A percentile compares a stretch with the other conserved stretches of the same genome.
Evolutionary conservation across 2,113 vertebrate species (phyloP).

Genomic region (Oncorhynchus tshawytscha): DNA sequence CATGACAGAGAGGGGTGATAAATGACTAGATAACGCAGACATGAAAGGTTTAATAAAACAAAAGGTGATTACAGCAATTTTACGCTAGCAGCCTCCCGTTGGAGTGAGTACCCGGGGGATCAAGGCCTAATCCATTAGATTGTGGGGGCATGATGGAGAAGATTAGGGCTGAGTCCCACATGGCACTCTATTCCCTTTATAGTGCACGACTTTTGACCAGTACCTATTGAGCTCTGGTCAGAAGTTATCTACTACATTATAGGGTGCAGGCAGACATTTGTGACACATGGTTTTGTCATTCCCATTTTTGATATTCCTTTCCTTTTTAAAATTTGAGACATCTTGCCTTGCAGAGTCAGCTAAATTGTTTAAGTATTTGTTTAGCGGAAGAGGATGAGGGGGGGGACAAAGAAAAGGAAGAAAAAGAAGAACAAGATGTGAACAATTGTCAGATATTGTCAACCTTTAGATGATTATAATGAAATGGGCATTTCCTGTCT

Average conservation of each 20-base stretch:
- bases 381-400: too few relatives aligned
- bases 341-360: conserved; percentile 47
- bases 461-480: too few relatives aligned
- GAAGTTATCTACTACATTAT: too few relatives aligned
- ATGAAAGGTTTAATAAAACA: conserved; percentile 61
- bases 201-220: too few relatives aligned
- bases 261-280: too few relatives aligned
- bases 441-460: too few relatives aligned
- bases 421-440: too few relatives aligned
- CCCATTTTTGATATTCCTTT: conserved; percentile 53
- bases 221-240: too few relatives aligned
- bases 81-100: conserved; percentile 53
- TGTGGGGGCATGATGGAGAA: conserved; percentile 62
- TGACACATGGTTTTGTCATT: not conserved
- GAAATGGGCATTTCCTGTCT: too few relatives aligned
- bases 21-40: conserved; percentile 54
- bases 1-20: conserved; percentile 54
- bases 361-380: conserved; percentile 30
- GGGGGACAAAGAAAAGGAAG: too few relatives aligned
- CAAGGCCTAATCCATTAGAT: conserved; percentile 63
- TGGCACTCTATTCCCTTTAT: too few relatives aligned
- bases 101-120: conserved; percentile 59
- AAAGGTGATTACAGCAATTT: conserved; percentile 62
- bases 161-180: conserved; percentile 47
- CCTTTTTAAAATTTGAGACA: conserved; percentile 6